These are phyloP conservation scores for Hemaris fuciformis DNA, from an alignment of 2,888 invertebrate genomes.

Conservation along the genomic window DNA sequence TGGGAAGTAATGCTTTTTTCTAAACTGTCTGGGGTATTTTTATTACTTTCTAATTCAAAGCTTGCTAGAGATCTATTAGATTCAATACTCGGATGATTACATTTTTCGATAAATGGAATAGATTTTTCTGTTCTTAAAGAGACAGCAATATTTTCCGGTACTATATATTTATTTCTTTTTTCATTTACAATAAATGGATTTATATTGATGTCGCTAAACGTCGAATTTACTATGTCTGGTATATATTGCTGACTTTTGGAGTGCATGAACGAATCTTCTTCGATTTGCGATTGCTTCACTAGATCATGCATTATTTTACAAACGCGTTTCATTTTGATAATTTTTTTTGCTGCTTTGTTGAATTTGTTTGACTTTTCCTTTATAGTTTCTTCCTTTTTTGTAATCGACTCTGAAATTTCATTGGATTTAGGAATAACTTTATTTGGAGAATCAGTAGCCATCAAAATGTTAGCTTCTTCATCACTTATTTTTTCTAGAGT, in stretches of 20 bases:
- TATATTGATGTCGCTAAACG: constrained; percentile 51
- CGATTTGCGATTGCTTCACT: constrained; percentile 29
- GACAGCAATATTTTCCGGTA: constrained; percentile 67
- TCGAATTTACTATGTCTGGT: constrained; percentile 75
- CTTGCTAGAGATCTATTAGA: neutral
- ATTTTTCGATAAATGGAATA: constrained; percentile 24
- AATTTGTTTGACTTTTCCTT: constrained; percentile 42
- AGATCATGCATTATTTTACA: constrained; percentile 55
- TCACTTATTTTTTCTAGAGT: constrained; percentile 70
- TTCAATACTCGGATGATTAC: neutral
- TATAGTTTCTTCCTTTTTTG: constrained; percentile 16
- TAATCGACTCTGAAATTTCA: neutral
- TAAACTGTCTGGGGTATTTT: constrained; percentile 36
- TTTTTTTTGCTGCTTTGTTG: constrained; percentile 48
- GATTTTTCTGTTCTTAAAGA: constrained; percentile 61
- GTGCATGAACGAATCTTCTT: constrained; percentile 27
- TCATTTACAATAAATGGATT: constrained; percentile 48
- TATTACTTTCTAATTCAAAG: constrained; percentile 9
- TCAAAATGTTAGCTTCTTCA: constrained; percentile 65
- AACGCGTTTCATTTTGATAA: constrained; percentile 57
- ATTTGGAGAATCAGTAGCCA: constrained; percentile 48
- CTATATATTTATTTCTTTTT: constrained; percentile 56
- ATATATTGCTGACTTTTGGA: constrained; percentile 52
- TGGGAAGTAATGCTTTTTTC: constrained; percentile 31
- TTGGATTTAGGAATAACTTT: constrained; percentile 5